Base-by-base conservation (phyloP, 2,888 invertebrate species). In the Merodon equestris region DNA sequence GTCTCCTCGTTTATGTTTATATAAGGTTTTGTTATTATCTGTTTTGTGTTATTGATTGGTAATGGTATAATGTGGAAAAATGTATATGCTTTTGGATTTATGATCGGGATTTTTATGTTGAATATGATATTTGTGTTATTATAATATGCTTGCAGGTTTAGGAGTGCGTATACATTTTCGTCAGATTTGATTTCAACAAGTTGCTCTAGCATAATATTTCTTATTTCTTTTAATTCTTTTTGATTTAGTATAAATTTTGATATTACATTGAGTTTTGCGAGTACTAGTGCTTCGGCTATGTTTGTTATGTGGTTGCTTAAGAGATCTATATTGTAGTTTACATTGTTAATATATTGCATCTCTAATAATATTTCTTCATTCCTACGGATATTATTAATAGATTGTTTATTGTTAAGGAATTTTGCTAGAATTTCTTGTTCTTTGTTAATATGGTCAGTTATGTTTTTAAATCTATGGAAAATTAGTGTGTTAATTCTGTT, bases 261-360 rank as follows among this genome's bases (percentile, higher is more conserved):
- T 15, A 67, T 51, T n/a, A 67, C 42, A 17, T 67, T 67, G 9
- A 67, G 9, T 57, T 50, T 50, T 14, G 67, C 67, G 34, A 67
- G 12, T n/a, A 67, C 34, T 13, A 51, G 14, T 2, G 67, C 44
- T 67, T 67, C 67, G 9, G 34, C 36, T 9, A 67, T 67, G 15
- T 67, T 42, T 7, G 38, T 36, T 38, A 61, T 42, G 40, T 51
- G 61, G 14, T n/a, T 27, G 17, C 14, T 50, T 19, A 67, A 7
- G 1, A 67, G 48, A 9, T 67, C 66, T 5, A 67, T 40, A 12
- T 67, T 67, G 42, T 13, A 67, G 18, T 58, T 67, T 15, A 57
- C 27, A 14, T 67, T 42, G 18, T 51, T 57, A 7, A 42, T 17
- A 27, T 67, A 67, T 45, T 53, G 53, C 0, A 60, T 66, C 9